phyloP scores from a whole-genome alignment of 1,140 invertebrate genomes.

The Diabrotica undecimpunctata region DNA sequence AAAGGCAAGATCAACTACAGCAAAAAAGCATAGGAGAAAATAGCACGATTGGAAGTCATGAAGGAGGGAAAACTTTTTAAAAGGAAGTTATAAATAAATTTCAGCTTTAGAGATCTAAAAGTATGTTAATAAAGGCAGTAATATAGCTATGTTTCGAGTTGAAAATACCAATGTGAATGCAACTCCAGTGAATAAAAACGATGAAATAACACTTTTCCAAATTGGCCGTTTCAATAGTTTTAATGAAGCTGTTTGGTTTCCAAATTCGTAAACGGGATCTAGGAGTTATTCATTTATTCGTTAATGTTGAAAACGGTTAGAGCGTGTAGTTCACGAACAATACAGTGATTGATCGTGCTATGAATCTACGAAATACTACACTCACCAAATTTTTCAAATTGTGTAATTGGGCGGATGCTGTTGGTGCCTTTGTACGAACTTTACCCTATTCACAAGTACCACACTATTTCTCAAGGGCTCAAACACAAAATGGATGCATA shows the following conservation, averaged over 20 bases:
- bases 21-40: no score
- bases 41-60: no score
- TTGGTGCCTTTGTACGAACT: conserved; percentile 40
- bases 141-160: conserved; percentile 30
- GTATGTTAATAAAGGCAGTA: conserved; percentile 37
- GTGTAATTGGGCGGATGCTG: conserved; percentile 14
- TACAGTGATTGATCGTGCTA: conserved; percentile 26
- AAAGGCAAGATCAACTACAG: no score
- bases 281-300: conserved; percentile 39
- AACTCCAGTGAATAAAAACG: conserved; percentile 25
- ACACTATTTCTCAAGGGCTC: conserved; percentile 44
- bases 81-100: no score
- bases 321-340: conserved; percentile 35
- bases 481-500: conserved; percentile 17
- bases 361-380: conserved; percentile 33
- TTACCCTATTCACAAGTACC: conserved; percentile 46
- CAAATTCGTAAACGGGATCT: conserved; percentile 44
- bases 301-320: conserved; percentile 42
- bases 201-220: conserved; percentile 39
- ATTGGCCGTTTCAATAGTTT: conserved; percentile 32
- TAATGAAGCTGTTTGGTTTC: conserved; percentile 46
- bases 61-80: no score
- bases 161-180: conserved; percentile 27
- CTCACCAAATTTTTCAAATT: conserved; percentile 36
- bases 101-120: no score